Evolutionary conservation across 2,888 invertebrate species (phyloP).

Genomic region (Acanthosepion pharaonis): DNA sequence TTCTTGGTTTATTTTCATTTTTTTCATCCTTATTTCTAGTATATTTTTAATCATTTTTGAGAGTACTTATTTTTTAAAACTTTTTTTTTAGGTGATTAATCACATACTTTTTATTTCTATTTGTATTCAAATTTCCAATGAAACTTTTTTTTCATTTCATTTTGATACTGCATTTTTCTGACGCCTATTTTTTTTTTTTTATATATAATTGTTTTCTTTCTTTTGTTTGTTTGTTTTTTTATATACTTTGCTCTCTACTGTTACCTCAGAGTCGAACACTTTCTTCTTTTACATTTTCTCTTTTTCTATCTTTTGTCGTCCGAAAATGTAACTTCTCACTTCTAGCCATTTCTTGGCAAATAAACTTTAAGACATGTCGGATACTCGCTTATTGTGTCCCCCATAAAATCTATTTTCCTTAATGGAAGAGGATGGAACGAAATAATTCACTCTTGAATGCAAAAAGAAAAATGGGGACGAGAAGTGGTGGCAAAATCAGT

Average conservation of each 20-base stretch:
- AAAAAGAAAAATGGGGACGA: not conserved
- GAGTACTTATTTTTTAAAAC: no score
- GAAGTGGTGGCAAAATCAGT: not conserved
- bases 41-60: no score
- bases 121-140: no score
- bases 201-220: not conserved
- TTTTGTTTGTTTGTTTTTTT: no score
- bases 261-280: not conserved
- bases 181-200: not conserved
- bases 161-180: not conserved
- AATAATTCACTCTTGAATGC: not conserved
- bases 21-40: no score
- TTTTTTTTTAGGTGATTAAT: no score
- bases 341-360: not conserved
- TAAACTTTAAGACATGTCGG: not conserved
- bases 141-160: not conserved
- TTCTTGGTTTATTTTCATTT: no score
- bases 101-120: no score
- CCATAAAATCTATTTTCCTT: not conserved
- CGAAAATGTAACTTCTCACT: not conserved
- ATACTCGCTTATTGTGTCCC: not conserved
- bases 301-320: not conserved
- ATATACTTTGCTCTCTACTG: no score
- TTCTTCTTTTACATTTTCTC: not conserved
- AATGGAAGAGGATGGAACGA: not conserved